Conservation (phyloP, 2,113 vertebrate genomes). For the Prionailurus bengalensis region DNA sequence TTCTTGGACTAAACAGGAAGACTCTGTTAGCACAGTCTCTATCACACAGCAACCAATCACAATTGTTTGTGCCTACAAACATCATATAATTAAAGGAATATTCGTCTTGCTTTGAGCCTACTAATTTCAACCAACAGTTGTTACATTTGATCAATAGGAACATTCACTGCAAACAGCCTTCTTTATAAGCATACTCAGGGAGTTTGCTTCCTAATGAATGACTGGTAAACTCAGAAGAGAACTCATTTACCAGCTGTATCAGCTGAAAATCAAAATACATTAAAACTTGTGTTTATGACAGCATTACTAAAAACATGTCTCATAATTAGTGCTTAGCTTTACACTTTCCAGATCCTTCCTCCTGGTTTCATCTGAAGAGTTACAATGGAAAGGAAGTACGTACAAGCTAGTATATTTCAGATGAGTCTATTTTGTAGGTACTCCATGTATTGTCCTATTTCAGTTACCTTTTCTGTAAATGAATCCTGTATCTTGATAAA, state of each 20-base stretch:
- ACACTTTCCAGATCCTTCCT: slow-evolving; percentile 73
- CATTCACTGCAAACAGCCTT: slow-evolving; percentile 38
- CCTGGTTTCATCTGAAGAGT: slow-evolving; percentile 65
- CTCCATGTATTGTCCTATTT: background rate
- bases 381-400: slow-evolving; percentile 60
- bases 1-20: slow-evolving; percentile 35
- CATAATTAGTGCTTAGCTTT: slow-evolving; percentile 71
- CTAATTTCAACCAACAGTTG: slow-evolving; percentile 41
- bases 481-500: background rate
- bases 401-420: slow-evolving; percentile 45
- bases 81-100: slow-evolving; percentile 12
- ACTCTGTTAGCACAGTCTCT: background rate
- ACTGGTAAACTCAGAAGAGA: slow-evolving; percentile 38
- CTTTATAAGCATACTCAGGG: background rate
- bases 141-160: slow-evolving; percentile 5
- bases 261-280: slow-evolving; percentile 70
- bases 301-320: slow-evolving; percentile 68
- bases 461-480: slow-evolving; percentile 31
- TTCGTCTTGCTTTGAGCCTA: background rate
- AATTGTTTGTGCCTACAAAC: slow-evolving; percentile 19
- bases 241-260: slow-evolving; percentile 62
- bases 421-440: slow-evolving; percentile 48
- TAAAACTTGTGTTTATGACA: slow-evolving; percentile 67
- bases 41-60: slow-evolving; percentile 12
- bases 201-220: slow-evolving; percentile 44